Percentiles rank a stretch among this genome's conserved stretches.
Conservation (phyloP, 2,888 invertebrate species). For the Saturnia pavonia region DNA sequence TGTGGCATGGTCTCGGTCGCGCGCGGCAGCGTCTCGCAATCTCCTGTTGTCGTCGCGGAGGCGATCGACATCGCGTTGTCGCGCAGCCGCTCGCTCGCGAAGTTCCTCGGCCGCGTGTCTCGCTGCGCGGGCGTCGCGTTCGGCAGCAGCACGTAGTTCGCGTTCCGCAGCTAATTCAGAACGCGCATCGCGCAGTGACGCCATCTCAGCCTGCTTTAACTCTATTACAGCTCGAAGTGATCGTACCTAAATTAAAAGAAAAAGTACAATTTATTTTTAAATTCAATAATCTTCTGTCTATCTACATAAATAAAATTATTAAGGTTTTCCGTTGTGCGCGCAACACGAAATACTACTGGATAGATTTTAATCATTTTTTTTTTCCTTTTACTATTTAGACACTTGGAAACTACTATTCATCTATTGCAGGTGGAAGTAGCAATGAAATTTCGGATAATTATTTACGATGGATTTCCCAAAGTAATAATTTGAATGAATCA, state of each 20-base stretch:
- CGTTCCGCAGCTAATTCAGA: conserved; percentile 87
- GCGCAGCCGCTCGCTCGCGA: conserved; percentile 87
- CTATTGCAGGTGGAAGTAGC: neutral
- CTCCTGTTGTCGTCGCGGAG: conserved; percentile 84
- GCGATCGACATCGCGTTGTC: conserved; percentile 86
- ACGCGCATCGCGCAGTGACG: conserved; percentile 87
- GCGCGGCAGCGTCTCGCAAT: conserved; percentile 86
- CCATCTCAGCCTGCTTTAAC: conserved; percentile 92
- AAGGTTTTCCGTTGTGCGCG: too few species aligned
- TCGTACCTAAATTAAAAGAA: conserved; percentile 55
- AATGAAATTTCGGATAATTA: neutral
- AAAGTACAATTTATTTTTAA: neutral
- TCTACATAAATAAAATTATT: too few species aligned
- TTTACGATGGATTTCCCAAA: neutral
- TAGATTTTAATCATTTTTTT: too few species aligned
- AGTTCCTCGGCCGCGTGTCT: conserved; percentile 94
- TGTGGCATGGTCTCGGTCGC: conserved; percentile 90
- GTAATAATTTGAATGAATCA: too few species aligned
- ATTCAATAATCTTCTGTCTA: too few species aligned
- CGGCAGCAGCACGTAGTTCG: conserved; percentile 86
- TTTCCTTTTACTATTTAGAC: too few species aligned
- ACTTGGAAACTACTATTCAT: too few species aligned
- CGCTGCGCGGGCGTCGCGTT: conserved; percentile 88
- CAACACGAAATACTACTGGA: too few species aligned
- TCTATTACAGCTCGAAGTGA: conserved; percentile 94